Evolutionary conservation across 1,140 invertebrate species (phyloP).

Genomic region (Brachionus rotundiformis): DNA sequence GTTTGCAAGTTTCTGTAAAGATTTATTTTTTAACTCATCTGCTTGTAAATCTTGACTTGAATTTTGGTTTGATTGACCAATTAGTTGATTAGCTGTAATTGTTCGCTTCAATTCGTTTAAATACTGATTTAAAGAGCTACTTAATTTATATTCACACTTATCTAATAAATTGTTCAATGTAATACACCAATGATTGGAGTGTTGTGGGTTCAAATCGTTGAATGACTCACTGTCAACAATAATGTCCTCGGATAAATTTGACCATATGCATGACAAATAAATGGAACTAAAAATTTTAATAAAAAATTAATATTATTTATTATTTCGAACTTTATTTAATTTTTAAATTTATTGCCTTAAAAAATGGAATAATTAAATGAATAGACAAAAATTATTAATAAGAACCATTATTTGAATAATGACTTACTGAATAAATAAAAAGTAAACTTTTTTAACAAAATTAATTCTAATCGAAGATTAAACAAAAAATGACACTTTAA

Average conservation of each 20-base stretch:
- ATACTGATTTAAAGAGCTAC: constrained; percentile 19
- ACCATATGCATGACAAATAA: constrained; percentile 82
- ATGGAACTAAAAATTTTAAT: constrained; percentile 74
- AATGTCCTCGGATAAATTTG: constrained; percentile 77
- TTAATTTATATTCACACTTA: constrained; percentile 47
- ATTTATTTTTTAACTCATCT: constrained; percentile 35
- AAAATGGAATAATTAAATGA: too few species aligned
- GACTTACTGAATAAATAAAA: too few species aligned
- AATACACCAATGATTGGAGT: constrained; percentile 76
- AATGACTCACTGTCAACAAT: constrained; percentile 79
- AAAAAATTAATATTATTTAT: too few species aligned
- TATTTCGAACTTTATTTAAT: too few species aligned
- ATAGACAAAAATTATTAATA: too few species aligned
- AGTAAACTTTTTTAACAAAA: too few species aligned
- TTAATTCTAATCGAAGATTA: too few species aligned
- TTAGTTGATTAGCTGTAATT: constrained; percentile 16
- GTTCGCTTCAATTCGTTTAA: constrained; percentile 25
- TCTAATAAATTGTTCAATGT: constrained; percentile 32
- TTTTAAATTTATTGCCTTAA: too few species aligned
- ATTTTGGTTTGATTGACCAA: not conserved
- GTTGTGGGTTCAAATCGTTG: constrained; percentile 80
- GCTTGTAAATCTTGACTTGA: not conserved
- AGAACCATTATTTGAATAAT: too few species aligned
- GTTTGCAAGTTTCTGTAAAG: constrained; percentile 28
- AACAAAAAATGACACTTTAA: too few species aligned